Percentiles rank a stretch among this genome's conserved stretches.
These are phyloP conservation scores for Drosophila neotestacea DNA, from an alignment of 2,888 invertebrate genomes.

Conservation along the genomic window DNA sequence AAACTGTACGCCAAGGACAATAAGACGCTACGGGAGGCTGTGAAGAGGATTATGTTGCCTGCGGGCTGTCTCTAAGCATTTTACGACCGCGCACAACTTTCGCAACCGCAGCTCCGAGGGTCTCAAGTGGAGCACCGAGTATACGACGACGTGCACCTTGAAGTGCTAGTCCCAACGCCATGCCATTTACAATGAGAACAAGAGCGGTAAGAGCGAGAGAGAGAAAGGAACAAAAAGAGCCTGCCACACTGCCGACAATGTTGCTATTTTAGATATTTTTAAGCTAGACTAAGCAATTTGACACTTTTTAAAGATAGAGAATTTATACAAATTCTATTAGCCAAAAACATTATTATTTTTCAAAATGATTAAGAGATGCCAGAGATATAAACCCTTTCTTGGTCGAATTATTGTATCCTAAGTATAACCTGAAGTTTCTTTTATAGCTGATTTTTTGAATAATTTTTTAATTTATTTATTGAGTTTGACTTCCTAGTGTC, in stretches of 20 bases:
- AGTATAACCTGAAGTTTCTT: too few relatives aligned
- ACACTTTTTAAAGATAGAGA: too few relatives aligned
- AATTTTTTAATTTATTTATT: too few relatives aligned
- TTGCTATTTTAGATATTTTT: too few relatives aligned
- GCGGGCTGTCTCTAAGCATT: conserved; percentile 43
- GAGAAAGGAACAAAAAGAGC: background rate
- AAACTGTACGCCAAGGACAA: conserved; percentile 29
- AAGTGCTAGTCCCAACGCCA: conserved; percentile 52
- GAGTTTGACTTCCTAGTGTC: too few relatives aligned
- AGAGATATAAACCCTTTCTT: too few relatives aligned
- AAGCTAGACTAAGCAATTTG: too few relatives aligned
- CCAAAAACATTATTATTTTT: too few relatives aligned
- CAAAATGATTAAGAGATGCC: too few relatives aligned
- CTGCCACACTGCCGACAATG: background rate
- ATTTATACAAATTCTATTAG: too few relatives aligned
- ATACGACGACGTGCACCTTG: conserved; percentile 46
- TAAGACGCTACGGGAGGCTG: conserved; percentile 16
- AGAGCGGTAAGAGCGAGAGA: conserved; percentile 20
- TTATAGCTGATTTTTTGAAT: too few relatives aligned
- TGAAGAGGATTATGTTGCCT: conserved; percentile 48
- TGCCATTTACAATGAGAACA: conserved; percentile 55
- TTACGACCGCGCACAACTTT: conserved; percentile 41
- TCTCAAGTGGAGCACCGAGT: conserved; percentile 57
- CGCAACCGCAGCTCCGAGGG: conserved; percentile 24
- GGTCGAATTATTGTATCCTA: too few relatives aligned